Evolutionary conservation across 2,113 vertebrate genomes (phyloP).

Genomic region (Apus apus): DNA sequence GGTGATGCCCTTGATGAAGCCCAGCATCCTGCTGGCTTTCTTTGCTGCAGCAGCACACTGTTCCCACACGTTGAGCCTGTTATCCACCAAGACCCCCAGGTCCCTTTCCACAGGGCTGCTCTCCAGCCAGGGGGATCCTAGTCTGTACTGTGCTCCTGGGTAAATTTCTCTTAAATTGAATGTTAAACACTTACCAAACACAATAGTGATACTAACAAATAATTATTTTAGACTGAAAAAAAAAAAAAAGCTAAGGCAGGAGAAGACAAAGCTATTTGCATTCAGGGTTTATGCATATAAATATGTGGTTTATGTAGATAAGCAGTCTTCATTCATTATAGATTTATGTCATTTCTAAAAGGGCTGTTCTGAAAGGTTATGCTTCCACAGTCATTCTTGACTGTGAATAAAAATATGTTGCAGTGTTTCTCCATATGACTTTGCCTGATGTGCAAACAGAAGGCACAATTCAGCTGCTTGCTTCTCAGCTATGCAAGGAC

Average conservation of each 20-base stretch:
- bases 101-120: no score
- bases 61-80: no score
- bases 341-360: not conserved
- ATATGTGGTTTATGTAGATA: not conserved
- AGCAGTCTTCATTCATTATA: not conserved
- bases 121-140: no score
- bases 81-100: no score
- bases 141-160: no score
- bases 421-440: slow-evolving; percentile 17
- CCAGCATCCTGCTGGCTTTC: no score
- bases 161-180: not conserved
- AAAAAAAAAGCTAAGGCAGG: not conserved
- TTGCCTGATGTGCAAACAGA: slow-evolving; percentile 56
- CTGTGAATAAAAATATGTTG: slow-evolving; percentile 41
- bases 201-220: not conserved
- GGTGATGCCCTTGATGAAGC: no score
- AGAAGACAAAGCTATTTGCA: not conserved
- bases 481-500: slow-evolving; percentile 15
- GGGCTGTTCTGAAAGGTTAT: not conserved
- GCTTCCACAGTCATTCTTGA: not conserved
- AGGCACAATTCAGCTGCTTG: slow-evolving; percentile 50
- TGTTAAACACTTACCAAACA: not conserved
- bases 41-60: no score
- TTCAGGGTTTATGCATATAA: not conserved
- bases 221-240: not conserved